Evolutionary conservation across 1,140 invertebrate genomes (phyloP).

Genomic region (Hermetia illucens): DNA sequence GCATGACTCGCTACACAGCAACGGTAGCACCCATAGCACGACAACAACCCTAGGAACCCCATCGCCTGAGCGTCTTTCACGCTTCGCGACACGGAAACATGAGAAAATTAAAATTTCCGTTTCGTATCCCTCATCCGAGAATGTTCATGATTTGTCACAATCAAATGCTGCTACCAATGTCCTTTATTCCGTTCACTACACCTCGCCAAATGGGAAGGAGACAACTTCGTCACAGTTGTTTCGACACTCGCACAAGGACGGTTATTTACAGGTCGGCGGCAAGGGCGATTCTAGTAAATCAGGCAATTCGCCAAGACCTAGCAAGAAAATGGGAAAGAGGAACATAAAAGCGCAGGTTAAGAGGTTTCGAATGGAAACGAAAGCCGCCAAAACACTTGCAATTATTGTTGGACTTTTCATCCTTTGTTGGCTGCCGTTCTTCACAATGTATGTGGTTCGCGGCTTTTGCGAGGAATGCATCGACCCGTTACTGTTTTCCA

Average conservation of each 20-base stretch:
- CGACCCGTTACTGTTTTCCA: constrained; percentile 66
- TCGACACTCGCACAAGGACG: background rate
- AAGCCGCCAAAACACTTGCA: constrained; percentile 85
- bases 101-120: constrained; percentile 63
- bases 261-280: constrained; percentile 20
- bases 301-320: constrained; percentile 31
- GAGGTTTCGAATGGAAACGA: constrained; percentile 79
- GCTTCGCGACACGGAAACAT: constrained; percentile 36
- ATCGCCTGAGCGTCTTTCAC: constrained; percentile 35
- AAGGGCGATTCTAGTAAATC: constrained; percentile 27
- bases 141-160: constrained; percentile 34
- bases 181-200: constrained; percentile 45
- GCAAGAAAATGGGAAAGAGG: constrained; percentile 59
- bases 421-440: constrained; percentile 89
- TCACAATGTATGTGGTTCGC: constrained; percentile 78
- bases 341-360: constrained; percentile 74
- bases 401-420: constrained; percentile 91
- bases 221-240: constrained; percentile 17
- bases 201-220: constrained; percentile 36
- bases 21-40: constrained; percentile 35
- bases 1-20: constrained; percentile 38
- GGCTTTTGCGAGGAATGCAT: constrained; percentile 73
- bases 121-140: constrained; percentile 58
- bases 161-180: constrained; percentile 27
- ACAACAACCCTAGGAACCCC: constrained; percentile 37